Evolutionary conservation across 2,113 vertebrate genomes (phyloP).

Genomic region (Pithys albifrons): DNA sequence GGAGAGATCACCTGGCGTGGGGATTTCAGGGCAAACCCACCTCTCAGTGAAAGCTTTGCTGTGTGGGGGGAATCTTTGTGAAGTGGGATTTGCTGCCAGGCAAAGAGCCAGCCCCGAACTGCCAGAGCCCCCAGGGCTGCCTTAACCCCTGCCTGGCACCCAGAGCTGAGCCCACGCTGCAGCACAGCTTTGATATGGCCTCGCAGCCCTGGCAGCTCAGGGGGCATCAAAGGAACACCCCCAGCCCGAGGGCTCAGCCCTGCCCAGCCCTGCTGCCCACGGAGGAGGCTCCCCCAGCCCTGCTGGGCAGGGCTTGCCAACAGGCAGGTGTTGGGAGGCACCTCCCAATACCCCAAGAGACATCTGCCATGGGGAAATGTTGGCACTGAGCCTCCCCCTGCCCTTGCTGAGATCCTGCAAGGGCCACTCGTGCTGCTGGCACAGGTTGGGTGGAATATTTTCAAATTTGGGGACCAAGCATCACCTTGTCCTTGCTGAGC

Average conservation of each 20-base stretch:
- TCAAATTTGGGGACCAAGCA: too few relatives aligned
- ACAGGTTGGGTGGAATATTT: too few relatives aligned
- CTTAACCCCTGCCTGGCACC: background rate
- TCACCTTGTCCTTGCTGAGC: too few relatives aligned
- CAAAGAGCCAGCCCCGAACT: background rate
- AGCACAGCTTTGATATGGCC: background rate
- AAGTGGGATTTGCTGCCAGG: conserved; percentile 54
- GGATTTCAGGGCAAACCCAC: conserved; percentile 17
- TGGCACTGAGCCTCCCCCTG: background rate
- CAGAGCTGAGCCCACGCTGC: background rate
- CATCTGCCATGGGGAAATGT: background rate
- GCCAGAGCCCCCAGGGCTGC: background rate
- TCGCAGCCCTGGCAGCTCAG: background rate
- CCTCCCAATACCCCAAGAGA: background rate
- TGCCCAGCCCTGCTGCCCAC: background rate
- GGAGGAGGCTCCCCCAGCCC: background rate
- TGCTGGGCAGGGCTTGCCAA: background rate
- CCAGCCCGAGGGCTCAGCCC: background rate
- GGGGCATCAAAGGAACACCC: background rate
- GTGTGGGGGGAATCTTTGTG: conserved; percentile 23
- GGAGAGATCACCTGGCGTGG: background rate
- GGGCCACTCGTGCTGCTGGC: accelerated
- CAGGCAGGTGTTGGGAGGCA: background rate
- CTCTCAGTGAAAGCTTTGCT: background rate
- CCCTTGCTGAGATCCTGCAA: background rate